Base-by-base conservation (phyloP, 2,888 invertebrate genomes). In the Ornithoptera alexandrae region DNA sequence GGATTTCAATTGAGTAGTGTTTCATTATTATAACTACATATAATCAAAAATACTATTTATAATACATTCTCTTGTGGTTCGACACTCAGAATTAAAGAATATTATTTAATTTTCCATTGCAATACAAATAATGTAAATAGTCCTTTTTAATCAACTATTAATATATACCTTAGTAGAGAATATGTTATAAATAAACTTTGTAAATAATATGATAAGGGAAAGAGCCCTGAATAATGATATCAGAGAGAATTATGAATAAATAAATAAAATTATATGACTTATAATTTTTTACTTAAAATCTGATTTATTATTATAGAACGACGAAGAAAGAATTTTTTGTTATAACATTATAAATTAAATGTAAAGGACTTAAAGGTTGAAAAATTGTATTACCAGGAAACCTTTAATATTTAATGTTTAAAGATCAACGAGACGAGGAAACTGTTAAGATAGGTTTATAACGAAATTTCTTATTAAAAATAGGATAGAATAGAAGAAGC, bases 331-430 rank as follows among this genome's bases (percentile, higher is more conserved):
- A 15, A 46, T 46, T 1, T 3, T 46, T 46, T 53, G n/a, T n/a
- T 53, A 53, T n/a, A 5, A 53, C 1, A n/a, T n/a, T 53, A 53
- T 22, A 24, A 15, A 12, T 58, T n/a, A 58, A 58, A 22, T 22
- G 4, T n/a, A 58, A 58, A 22, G 22, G 22, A 58, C 12, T 22
- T 24, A 18, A 22, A 20, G 58, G 24, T 24, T 58, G 58, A 58
- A 58, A 22, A 22, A 58, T 58, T 58, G 58, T 22, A 58, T 58
- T 58, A 24, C 22, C 20, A 58, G 53, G n/a, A 53, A 53, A n/a
- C 7, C 18, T 53, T 24, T 12, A 2, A 58, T 15, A 58, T 22
- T n/a, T 58, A 24, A 22, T 7, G 22, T 22, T 20, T 5, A 1
- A 15, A 22, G n/a, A 56, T 20, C 3, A 56, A 58, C 24, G 58